These are phyloP conservation scores for Sarcoramphus papa DNA, from an alignment of 2,797 vertebrate species.

Conservation along the genomic window DNA sequence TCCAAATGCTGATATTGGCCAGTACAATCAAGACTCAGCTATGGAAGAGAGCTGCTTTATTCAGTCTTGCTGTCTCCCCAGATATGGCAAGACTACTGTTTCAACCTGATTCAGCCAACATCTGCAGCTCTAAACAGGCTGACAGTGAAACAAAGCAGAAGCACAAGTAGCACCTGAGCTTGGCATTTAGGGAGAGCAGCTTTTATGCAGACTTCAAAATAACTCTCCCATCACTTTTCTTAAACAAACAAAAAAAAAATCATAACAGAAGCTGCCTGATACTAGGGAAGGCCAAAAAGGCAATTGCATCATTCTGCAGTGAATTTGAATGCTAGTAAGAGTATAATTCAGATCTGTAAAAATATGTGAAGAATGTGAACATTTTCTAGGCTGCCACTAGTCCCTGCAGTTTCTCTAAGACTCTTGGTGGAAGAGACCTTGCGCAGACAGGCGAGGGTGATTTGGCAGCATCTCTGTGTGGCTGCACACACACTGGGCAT, in stretches of 20 bases:
- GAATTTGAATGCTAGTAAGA: background rate
- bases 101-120: background rate
- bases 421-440: background rate
- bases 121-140: background rate
- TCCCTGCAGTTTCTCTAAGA: background rate
- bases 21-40: background rate
- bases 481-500: background rate
- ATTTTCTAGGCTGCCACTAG: background rate
- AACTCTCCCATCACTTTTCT: background rate
- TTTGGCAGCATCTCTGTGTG: background rate
- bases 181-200: background rate
- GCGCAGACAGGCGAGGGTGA: fast-evolving
- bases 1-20: background rate
- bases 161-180: background rate
- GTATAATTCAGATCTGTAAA: background rate
- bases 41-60: background rate
- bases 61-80: background rate
- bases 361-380: background rate
- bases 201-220: background rate
- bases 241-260: background rate
- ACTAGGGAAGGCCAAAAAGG: background rate
- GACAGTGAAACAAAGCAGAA: background rate
- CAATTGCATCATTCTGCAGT: background rate
- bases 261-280: background rate
- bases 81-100: background rate